Evolutionary conservation across 2,797 vertebrate species (phyloP), one percentile per base, ranked within the genome.

Genomic region (Allobates femoralis): DNA sequence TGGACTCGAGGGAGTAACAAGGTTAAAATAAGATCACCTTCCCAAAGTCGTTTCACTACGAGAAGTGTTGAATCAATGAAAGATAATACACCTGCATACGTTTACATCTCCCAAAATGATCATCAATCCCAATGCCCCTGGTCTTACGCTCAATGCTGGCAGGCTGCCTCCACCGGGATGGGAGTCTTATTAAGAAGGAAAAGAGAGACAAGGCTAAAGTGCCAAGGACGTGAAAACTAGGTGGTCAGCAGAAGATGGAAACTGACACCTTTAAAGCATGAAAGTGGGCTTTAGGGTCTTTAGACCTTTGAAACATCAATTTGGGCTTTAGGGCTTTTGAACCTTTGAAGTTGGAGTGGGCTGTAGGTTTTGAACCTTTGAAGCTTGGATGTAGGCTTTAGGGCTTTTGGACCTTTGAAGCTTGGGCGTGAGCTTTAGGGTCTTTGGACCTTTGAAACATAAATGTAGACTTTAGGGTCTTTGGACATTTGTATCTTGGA

Each of bases 11-110:
- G 86, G 86, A 87, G 76, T 32, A 19, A 12, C 76, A 80, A 84
- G 82, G 86, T 75, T 79, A 87, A 84, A 81, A 76, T 37, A 84
- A 73, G 82, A 84, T 84, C 64, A 76, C 50, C 79, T 81, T 62
- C 56, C 64, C 85, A 53, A 64, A 81, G 67, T 32, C 66, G 23
- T 83, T 69, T 69, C 77, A 69, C 62, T 66, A 50, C 46, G 67
- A 69, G 51, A 64, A 64, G 81, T 15, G 76, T 46, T 16, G 66
- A 79, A 79, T 80, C 86, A 51, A 84, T 87, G 86, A 80, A 87
- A 74, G 75, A 66, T 79, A 78, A 84, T 83, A 84, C 58, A 51
- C 81, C 41, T 21, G 41, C 23, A 56, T 66, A 30, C 23, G 16
- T 53, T 28, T 53, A 51, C 73, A 46, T 55, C 56, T 78, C 81